Evolutionary conservation across 1,140 invertebrate species (phyloP).

Genomic region (Venturia canescens): DNA sequence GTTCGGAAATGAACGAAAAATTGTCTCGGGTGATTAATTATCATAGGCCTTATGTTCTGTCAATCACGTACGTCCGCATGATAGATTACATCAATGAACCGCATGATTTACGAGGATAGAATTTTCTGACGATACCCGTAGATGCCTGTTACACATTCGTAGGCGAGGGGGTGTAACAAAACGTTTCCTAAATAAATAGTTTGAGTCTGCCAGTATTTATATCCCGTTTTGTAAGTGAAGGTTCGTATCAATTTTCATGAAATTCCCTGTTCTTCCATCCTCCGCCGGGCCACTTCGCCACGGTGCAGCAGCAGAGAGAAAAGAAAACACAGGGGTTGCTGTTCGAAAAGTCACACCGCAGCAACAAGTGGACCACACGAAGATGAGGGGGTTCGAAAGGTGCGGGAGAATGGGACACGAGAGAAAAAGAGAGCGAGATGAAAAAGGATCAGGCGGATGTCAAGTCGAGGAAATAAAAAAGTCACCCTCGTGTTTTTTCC

Average conservation of each 20-base stretch:
- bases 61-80: slow-evolving; percentile 30
- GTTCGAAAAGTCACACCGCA: not conserved
- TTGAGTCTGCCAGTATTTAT: not conserved
- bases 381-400: not conserved
- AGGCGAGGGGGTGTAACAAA: slow-evolving; percentile 9
- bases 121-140: not conserved
- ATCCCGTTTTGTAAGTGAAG: not conserved
- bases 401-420: slow-evolving; percentile 3
- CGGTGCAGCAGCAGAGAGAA: slow-evolving; percentile 14
- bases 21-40: slow-evolving; percentile 41
- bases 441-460: slow-evolving; percentile 61
- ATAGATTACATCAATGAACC: slow-evolving; percentile 32
- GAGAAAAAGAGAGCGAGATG: slow-evolving; percentile 7
- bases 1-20: not conserved
- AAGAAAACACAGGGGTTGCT: slow-evolving; percentile 42
- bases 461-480: slow-evolving; percentile 70
- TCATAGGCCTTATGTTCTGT: slow-evolving; percentile 24
- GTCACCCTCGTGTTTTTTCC: slow-evolving; percentile 59
- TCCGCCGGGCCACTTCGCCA: not conserved
- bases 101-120: slow-evolving; percentile 39
- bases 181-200: slow-evolving; percentile 29
- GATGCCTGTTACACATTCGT: not conserved
- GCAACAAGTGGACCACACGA: slow-evolving; percentile 55
- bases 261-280: slow-evolving; percentile 9
- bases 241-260: slow-evolving; percentile 18